Base-by-base conservation (phyloP, 2,888 invertebrate species). In the Melikaiella ostensackeni region DNA sequence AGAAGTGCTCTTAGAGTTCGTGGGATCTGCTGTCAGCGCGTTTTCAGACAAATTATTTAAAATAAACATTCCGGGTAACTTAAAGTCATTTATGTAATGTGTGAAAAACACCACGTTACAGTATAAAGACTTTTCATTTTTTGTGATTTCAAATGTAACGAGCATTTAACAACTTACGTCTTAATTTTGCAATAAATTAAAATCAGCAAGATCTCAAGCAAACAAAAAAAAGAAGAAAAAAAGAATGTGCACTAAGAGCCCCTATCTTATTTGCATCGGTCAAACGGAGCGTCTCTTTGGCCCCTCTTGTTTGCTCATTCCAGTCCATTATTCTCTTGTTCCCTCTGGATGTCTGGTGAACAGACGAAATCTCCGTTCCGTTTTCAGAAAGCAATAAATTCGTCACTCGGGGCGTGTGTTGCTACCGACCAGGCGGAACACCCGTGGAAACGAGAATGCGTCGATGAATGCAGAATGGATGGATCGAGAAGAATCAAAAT, bases 381-480 rank as follows among this genome's bases (percentile, higher is more conserved):
- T 79, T 85, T 85, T 84, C 64, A 50, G 84, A 84, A 85, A 83
- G 88, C 88, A 87, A 90, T 90, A 89, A 90, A 90, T 90, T 88
- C 89, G 87, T 89, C 90, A 88, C 85, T 82, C 84, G 81, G 84
- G 84, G 84, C 80, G 83, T 80, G 82, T 85, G 84, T 83, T 80
- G 84, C 84, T 82, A 81, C 78, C 82, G 82, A 77, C 24, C 61
- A 78, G 79, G 82, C 79, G 84, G 80, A 82, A 83, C 85, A 83
- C 80, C 81, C 83, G 83, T 85, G 85, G 85, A 86, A 86, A 86
- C 84, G 85, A 85, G 85, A 86, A 87, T 86, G 85, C 88, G 87
- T 88, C 87, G 87, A 88, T 88, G 87, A 87, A 88, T 88, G 87
- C 85, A 83, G 85, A 88, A 87, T 86, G 86, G 83, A 86, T 85